A percentile compares a stretch with the other conserved stretches of the same genome.
These are phyloP conservation scores for Gallinago jamesoni DNA, from an alignment of 2,113 vertebrate genomes.

Conservation along the genomic window DNA sequence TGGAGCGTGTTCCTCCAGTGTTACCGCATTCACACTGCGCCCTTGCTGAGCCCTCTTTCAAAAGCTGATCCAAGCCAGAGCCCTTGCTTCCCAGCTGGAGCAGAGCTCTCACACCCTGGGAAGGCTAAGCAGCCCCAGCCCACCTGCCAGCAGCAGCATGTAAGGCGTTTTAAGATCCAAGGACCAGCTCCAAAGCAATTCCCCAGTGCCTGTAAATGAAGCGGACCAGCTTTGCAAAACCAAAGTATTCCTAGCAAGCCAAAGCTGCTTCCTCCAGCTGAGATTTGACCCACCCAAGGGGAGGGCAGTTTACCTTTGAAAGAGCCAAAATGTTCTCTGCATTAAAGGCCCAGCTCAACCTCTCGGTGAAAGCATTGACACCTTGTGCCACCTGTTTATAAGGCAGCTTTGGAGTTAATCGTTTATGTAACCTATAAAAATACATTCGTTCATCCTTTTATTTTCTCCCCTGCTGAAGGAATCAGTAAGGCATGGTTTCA, in stretches of 20 bases:
- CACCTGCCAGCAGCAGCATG: neutral
- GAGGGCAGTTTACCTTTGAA: neutral
- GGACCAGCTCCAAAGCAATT: neutral
- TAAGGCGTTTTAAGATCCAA: neutral
- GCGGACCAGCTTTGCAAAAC: neutral
- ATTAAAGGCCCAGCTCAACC: neutral
- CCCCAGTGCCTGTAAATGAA: neutral
- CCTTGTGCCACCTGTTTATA: neutral
- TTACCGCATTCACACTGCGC: neutral
- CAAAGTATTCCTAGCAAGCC: neutral
- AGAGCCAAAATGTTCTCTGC: neutral
- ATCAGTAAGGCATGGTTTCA: neutral
- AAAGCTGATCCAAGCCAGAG: neutral
- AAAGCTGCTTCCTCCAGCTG: neutral
- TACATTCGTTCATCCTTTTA: neutral
- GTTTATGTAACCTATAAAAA: neutral
- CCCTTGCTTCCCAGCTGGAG: neutral
- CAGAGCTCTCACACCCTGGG: neutral
- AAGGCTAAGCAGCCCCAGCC: neutral
- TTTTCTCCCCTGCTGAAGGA: neutral
- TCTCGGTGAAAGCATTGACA: neutral
- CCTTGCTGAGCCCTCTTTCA: neutral
- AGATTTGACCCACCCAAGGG: neutral
- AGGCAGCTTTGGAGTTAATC: neutral
- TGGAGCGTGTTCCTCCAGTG: fast-evolving